Base-by-base conservation (phyloP, 2,797 vertebrate species). In the Esox lucius region DNA sequence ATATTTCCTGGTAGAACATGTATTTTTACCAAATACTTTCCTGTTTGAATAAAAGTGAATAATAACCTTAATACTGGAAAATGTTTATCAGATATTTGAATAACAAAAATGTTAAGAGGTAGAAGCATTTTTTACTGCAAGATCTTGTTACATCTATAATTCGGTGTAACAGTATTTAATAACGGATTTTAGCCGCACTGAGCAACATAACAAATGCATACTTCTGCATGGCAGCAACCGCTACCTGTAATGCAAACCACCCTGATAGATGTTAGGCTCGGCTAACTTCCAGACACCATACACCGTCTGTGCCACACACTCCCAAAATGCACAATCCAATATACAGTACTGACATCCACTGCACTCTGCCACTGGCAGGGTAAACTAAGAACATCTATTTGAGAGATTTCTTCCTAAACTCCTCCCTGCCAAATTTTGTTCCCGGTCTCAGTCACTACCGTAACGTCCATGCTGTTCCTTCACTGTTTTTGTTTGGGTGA, bases 261-360 rank as follows among this genome's bases (percentile, higher is more conserved):
- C 12, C 42, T 11, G 42, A 46, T 8, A 46, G 42, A 46, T 46
- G 22, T 61, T 61, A 24, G 56, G 56, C 22, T 56, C 24, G n/a
- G 56, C 56, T 24, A 1, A 24, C 17, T 59, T 59, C 22, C 22
- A 59, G n/a, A 22, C 12, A 12, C 56, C 22, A 59, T 56, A 11
- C 22, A 59, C 56, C 56, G n/a, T 56, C n/a, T 0, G n/a, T 9
- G 6, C 17, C 1, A 61, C 4, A 61, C 22, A 8, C 56, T 26
- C 11, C 22, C 7, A 13, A 61, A 61, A 24, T 56, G 24, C 56
- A 26, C n/a, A 61, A 26, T 61, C 11, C 3, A 13, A 61, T 61
- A 61, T 24, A 56, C 56, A 61, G 56, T 61, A 61, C 56, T 61
- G 56, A 13, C 56, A 61, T 61, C 56, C 3, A 61, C 56, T 61